phyloP scores from a whole-genome alignment of 2,113 vertebrate genomes.

The Myrmophylax atrothorax region DNA sequence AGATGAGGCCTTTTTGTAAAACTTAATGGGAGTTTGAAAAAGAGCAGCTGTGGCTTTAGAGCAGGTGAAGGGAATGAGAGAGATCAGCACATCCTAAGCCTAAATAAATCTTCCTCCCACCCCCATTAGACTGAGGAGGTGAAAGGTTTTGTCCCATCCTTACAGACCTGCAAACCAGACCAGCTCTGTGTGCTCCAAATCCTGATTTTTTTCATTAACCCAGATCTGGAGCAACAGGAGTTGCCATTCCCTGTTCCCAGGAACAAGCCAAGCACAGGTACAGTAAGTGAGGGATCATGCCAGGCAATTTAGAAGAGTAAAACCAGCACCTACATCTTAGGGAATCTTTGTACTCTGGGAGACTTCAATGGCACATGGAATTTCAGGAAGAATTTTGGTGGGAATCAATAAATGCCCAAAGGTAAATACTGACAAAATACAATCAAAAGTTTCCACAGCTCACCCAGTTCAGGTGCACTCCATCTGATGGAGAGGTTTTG shows the following conservation, averaged over 20 bases:
- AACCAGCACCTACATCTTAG: background rate
- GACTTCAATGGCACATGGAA: background rate
- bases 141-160: background rate
- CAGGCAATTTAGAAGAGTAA: fast-evolving
- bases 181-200: background rate
- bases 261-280: background rate
- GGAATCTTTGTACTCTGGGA: background rate
- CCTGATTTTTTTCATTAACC: background rate
- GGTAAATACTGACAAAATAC: background rate
- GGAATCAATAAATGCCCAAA: background rate
- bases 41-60: background rate
- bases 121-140: fast-evolving
- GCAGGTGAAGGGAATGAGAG: background rate
- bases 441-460: background rate
- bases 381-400: background rate
- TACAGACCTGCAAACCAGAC: background rate
- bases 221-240: background rate
- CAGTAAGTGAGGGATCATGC: fast-evolving
- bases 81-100: background rate
- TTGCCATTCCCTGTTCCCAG: background rate
- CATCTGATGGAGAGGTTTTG: background rate
- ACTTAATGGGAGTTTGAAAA: background rate
- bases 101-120: background rate
- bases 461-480: background rate
- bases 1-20: background rate